These are phyloP conservation scores for Reticulitermes lucifugus DNA, from an alignment of 2,888 invertebrate species.

Conservation along the genomic window DNA sequence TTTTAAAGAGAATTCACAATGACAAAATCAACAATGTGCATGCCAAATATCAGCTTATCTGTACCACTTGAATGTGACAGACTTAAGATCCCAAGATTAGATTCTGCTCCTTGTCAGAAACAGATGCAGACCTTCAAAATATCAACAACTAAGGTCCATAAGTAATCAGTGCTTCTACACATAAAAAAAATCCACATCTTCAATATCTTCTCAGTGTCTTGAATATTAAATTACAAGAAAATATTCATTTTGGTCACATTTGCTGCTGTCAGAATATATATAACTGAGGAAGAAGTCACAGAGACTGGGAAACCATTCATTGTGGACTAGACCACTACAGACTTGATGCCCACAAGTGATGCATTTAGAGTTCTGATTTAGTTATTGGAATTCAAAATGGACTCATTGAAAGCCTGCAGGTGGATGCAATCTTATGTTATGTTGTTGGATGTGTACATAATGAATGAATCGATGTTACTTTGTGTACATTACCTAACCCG, in stretches of 20 bases:
- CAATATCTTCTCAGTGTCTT: background rate
- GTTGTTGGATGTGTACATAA: conserved; percentile 11
- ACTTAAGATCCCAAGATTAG: too few relatives aligned
- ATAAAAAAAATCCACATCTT: background rate
- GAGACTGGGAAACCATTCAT: background rate
- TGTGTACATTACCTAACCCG: background rate
- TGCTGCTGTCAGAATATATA: background rate
- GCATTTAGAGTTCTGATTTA: background rate
- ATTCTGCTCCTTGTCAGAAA: too few relatives aligned
- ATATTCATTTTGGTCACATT: background rate
- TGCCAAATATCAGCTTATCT: too few relatives aligned
- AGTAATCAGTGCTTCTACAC: too few relatives aligned
- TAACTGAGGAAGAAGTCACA: background rate
- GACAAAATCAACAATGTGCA: too few relatives aligned
- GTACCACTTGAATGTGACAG: too few relatives aligned
- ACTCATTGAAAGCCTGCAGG: background rate
- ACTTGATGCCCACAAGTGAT: background rate
- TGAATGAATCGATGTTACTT: conserved; percentile 28
- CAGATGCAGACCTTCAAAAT: too few relatives aligned
- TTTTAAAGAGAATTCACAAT: too few relatives aligned
- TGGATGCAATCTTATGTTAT: conserved; percentile 3
- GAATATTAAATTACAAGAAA: conserved; percentile 6
- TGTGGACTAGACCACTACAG: background rate
- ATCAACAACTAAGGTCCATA: too few relatives aligned
- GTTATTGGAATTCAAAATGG: background rate